Percentiles rank a stretch among this genome's conserved stretches.
These are phyloP conservation scores for Fopius arisanus DNA, from an alignment of 1,140 invertebrate species.

Conservation along the genomic window DNA sequence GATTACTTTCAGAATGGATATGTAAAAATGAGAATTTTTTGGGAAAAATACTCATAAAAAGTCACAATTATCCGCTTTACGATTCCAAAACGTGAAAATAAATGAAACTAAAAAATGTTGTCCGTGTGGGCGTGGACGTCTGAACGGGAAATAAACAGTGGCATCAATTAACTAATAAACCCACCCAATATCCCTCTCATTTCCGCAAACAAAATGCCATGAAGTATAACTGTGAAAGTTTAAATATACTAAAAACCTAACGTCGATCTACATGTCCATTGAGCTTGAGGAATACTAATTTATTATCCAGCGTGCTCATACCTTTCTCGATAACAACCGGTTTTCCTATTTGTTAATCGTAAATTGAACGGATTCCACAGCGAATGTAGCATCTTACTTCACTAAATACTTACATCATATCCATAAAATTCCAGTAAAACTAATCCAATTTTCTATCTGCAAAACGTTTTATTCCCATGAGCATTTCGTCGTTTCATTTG, in stretches of 20 bases:
- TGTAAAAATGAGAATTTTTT: too few species aligned
- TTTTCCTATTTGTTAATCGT: background rate
- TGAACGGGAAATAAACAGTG: too few species aligned
- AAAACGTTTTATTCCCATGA: background rate
- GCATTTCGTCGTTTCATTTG: background rate
- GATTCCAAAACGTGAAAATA: too few species aligned
- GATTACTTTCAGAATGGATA: too few species aligned
- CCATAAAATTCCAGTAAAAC: background rate
- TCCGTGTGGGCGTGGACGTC: too few species aligned
- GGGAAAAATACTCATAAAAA: too few species aligned
- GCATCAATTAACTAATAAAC: too few species aligned
- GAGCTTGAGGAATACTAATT: background rate
- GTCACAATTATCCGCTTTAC: too few species aligned
- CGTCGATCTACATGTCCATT: background rate
- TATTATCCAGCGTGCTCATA: background rate
- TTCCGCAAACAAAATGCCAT: background rate
- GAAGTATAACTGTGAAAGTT: background rate
- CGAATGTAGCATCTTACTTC: background rate
- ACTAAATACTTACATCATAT: background rate
- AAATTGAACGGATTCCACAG: background rate
- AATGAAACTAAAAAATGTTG: too few species aligned
- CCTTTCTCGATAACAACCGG: background rate
- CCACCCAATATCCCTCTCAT: too few species aligned
- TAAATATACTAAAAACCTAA: conserved; percentile 13
- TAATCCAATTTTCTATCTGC: background rate